Evolutionary conservation across 2,113 vertebrate genomes (phyloP).

Genomic region (Heloderma charlesbogerti): DNA sequence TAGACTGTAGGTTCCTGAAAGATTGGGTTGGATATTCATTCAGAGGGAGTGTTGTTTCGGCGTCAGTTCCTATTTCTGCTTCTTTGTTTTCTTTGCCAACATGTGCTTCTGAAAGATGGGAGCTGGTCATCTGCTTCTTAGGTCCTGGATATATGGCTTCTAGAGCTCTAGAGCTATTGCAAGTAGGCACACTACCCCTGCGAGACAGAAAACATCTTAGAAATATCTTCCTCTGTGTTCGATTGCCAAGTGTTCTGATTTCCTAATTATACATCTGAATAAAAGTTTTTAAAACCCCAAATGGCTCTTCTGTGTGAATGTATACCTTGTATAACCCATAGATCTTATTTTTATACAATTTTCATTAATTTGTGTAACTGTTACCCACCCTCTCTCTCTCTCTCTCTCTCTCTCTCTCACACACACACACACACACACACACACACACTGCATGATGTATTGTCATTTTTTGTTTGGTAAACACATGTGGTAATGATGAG

Average conservation of each 20-base stretch:
- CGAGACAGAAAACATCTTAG: background rate
- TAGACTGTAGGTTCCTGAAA: too few species aligned
- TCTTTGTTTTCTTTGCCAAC: background rate
- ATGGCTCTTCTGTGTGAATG: background rate
- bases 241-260: background rate
- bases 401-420: too few species aligned
- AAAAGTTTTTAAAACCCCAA: background rate
- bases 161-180: background rate
- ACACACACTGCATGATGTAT: too few species aligned
- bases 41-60: background rate
- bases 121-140: background rate
- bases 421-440: too few species aligned
- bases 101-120: background rate
- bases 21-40: background rate
- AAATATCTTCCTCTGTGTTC: background rate
- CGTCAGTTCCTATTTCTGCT: background rate
- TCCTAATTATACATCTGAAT: background rate
- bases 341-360: background rate
- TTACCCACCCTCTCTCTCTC: too few species aligned
- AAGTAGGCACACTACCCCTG: background rate
- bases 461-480: background rate
- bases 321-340: background rate
- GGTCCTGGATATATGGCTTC: background rate
- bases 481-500: background rate
- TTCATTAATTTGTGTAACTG: too few species aligned